Percentiles rank a stretch among this genome's conserved stretches.
Conservation (phyloP, 1,140 invertebrate species). For the Triops longicaudatus region DNA sequence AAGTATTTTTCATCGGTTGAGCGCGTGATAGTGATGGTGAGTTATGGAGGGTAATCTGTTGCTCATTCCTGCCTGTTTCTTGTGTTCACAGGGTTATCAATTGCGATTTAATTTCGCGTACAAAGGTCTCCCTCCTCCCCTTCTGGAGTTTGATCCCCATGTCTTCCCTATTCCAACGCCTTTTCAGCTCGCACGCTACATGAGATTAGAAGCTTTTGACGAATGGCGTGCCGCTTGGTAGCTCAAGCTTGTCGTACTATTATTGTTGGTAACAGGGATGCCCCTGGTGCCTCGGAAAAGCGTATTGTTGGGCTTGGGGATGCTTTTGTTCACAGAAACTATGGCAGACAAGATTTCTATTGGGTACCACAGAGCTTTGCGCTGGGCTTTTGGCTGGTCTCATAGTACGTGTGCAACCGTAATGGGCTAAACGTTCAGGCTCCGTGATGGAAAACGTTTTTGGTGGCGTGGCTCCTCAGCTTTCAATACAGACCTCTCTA, state of each 20-base stretch:
- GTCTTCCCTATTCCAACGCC: not conserved
- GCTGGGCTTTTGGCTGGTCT: not conserved
- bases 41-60: constrained; percentile 12
- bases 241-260: constrained; percentile 8
- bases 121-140: not conserved
- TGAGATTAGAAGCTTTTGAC: not conserved
- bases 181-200: not conserved
- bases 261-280: constrained; percentile 1
- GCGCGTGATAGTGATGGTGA: constrained; percentile 10
- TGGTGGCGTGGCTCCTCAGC: not conserved
- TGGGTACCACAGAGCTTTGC: not conserved
- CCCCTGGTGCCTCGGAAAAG: not conserved
- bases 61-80: not conserved
- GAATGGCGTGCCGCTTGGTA: constrained; percentile 10
- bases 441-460: not conserved
- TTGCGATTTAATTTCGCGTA: constrained; percentile 8
- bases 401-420: not conserved
- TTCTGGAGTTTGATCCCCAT: not conserved
- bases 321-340: not conserved
- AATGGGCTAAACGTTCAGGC: not conserved
- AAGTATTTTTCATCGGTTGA: not conserved
- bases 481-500: not conserved
- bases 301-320: not conserved
- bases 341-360: not conserved
- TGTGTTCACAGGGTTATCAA: constrained; percentile 1